Evolutionary conservation across 1,140 invertebrate genomes (phyloP).

Genomic region (Leptinotarsa defecta): DNA sequence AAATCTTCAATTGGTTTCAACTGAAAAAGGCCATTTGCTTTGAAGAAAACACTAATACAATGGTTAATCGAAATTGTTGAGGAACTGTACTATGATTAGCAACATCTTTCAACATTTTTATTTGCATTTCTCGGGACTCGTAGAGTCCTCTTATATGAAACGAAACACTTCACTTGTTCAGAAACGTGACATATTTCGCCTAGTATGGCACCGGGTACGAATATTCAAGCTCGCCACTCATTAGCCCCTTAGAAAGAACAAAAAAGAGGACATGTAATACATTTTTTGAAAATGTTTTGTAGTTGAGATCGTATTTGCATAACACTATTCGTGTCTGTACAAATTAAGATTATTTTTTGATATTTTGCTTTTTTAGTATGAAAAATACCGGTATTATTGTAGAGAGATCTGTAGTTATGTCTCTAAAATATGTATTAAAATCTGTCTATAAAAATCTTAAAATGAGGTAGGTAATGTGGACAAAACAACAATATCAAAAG

Average conservation of each 20-base stretch:
- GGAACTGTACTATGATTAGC: constrained; percentile 55
- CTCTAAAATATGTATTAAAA: constrained; percentile 24
- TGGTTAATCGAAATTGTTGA: constrained; percentile 48
- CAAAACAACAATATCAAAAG: constrained; percentile 50
- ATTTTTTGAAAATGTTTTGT: constrained; percentile 27
- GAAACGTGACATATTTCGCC: constrained; percentile 11
- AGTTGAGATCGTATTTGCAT: not conserved
- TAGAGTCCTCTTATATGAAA: constrained; percentile 44
- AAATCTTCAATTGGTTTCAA: too few relatives aligned
- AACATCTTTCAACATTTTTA: constrained; percentile 53
- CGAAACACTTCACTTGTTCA: not conserved
- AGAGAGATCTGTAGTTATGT: constrained; percentile 41
- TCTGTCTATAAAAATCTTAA: constrained; percentile 40
- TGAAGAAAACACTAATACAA: too few relatives aligned
- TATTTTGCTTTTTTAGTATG: constrained; percentile 44
- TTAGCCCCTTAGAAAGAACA: constrained; percentile 28
- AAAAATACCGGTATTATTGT: constrained; percentile 45
- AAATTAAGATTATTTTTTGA: constrained; percentile 43
- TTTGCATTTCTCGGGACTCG: constrained; percentile 52
- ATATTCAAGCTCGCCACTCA: constrained; percentile 48
- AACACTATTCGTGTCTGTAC: constrained; percentile 36
- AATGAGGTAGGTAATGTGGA: constrained; percentile 49
- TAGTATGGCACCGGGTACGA: constrained; percentile 48
- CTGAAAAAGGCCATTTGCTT: too few relatives aligned
- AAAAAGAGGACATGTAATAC: constrained; percentile 13